Conservation (phyloP, 1,140 invertebrate species). For the Drosophila funebris region DNA sequence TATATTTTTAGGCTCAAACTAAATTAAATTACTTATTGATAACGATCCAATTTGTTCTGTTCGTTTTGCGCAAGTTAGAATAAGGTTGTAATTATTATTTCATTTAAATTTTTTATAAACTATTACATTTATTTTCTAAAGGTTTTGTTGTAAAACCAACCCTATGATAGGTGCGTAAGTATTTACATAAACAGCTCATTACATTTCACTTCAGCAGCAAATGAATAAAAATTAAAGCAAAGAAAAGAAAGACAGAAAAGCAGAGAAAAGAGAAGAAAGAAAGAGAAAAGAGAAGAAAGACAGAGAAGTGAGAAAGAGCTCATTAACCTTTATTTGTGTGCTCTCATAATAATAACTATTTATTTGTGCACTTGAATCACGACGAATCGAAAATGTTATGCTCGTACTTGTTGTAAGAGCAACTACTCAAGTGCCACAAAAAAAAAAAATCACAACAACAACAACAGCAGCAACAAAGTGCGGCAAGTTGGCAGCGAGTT, state of each 20-base stretch:
- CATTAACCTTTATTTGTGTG: slow-evolving; percentile 73
- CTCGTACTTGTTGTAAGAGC: not conserved
- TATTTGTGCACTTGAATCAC: slow-evolving; percentile 53
- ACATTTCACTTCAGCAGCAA: slow-evolving; percentile 31
- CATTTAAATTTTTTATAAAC: too few species aligned
- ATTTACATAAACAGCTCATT: slow-evolving; percentile 13
- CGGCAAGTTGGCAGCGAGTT: slow-evolving; percentile 13
- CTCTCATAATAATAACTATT: slow-evolving; percentile 28
- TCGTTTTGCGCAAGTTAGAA: too few species aligned
- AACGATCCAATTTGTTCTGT: too few species aligned
- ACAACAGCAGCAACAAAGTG: slow-evolving; percentile 13
- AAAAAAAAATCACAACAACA: too few species aligned
- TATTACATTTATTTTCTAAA: not conserved
- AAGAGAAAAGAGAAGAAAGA: slow-evolving; percentile 17
- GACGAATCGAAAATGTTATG: slow-evolving; percentile 10
- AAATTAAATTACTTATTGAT: too few species aligned
- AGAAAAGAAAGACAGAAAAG: slow-evolving; percentile 19
- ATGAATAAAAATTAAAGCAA: slow-evolving; percentile 1
- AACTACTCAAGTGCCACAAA: slow-evolving; percentile 36
- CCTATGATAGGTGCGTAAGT: too few species aligned
- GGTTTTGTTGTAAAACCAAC: too few species aligned
- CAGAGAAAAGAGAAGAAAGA: not conserved
- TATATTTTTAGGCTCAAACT: too few species aligned
- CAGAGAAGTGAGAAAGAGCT: slow-evolving; percentile 54
- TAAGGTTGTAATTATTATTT: too few species aligned